A percentile compares a stretch with the other conserved stretches of the same genome.
Conservation (phyloP, 1,140 invertebrate genomes). For the Dryas iulia region DNA sequence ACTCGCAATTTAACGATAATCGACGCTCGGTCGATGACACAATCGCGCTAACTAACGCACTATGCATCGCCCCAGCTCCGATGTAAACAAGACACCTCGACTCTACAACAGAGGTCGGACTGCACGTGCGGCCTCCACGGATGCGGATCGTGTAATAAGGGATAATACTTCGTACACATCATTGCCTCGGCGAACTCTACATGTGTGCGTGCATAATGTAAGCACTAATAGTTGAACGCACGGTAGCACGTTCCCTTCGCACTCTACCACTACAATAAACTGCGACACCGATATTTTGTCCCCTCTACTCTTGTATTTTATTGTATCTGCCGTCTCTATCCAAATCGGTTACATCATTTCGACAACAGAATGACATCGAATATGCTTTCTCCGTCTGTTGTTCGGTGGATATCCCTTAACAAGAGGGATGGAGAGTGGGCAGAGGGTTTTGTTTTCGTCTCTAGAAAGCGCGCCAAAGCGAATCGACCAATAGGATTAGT, state of each 20-base stretch:
- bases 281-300: slow-evolving; percentile 53
- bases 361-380: slow-evolving; percentile 47
- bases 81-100: slow-evolving; percentile 74
- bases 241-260: slow-evolving; percentile 79
- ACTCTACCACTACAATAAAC: slow-evolving; percentile 74
- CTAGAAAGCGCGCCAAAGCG: slow-evolving; percentile 74
- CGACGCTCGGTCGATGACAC: slow-evolving; percentile 70
- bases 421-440: slow-evolving; percentile 49
- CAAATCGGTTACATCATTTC: slow-evolving; percentile 70
- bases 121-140: slow-evolving; percentile 71
- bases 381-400: slow-evolving; percentile 55
- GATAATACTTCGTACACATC: slow-evolving; percentile 79
- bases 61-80: slow-evolving; percentile 64
- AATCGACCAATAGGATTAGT: slow-evolving; percentile 54
- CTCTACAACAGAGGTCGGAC: slow-evolving; percentile 69
- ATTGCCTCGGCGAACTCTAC: slow-evolving; percentile 66
- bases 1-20: slow-evolving; percentile 65
- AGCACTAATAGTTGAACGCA: slow-evolving; percentile 77
- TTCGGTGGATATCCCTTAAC: slow-evolving; percentile 33
- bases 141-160: slow-evolving; percentile 78
- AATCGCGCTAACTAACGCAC: slow-evolving; percentile 66
- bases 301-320: slow-evolving; percentile 36
- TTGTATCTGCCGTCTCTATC: slow-evolving; percentile 47
- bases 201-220: slow-evolving; percentile 72
- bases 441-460: slow-evolving; percentile 47